phyloP scores from a whole-genome alignment of 2,888 invertebrate species.

The Eupithecia abbreviata region DNA sequence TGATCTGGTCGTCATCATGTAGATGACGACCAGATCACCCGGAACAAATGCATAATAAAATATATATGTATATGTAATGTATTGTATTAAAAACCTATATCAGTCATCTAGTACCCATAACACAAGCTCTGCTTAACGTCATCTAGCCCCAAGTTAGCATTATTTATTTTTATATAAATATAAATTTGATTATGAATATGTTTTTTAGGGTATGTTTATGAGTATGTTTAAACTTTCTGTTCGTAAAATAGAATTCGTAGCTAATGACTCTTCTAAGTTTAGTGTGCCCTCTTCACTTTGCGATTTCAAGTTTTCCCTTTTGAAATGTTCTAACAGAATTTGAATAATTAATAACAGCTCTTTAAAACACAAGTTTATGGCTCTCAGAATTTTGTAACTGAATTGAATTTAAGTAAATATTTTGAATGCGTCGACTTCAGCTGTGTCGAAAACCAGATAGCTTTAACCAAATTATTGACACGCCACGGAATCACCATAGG shows the following conservation, averaged over 20 bases:
- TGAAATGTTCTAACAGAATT: conserved; percentile 20
- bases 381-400: conserved; percentile 52
- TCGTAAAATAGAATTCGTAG: neutral
- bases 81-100: too few relatives aligned
- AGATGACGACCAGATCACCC: too few relatives aligned
- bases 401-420: conserved; percentile 59
- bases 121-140: too few relatives aligned
- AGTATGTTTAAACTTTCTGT: neutral
- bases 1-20: too few relatives aligned
- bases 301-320: conserved; percentile 28
- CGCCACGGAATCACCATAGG: too few relatives aligned
- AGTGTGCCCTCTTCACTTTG: conserved; percentile 9
- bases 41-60: too few relatives aligned
- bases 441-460: neutral
- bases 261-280: conserved; percentile 6
- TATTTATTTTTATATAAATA: too few relatives aligned
- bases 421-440: conserved; percentile 48
- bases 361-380: conserved; percentile 52
- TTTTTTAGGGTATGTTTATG: too few relatives aligned
- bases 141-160: too few relatives aligned
- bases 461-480: too few relatives aligned
- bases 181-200: neutral
- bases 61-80: too few relatives aligned
- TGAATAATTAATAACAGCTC: conserved; percentile 56
- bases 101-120: too few relatives aligned